Evolutionary conservation across 2,113 vertebrate species (phyloP).

Genomic region (Sebastes fasciatus): DNA sequence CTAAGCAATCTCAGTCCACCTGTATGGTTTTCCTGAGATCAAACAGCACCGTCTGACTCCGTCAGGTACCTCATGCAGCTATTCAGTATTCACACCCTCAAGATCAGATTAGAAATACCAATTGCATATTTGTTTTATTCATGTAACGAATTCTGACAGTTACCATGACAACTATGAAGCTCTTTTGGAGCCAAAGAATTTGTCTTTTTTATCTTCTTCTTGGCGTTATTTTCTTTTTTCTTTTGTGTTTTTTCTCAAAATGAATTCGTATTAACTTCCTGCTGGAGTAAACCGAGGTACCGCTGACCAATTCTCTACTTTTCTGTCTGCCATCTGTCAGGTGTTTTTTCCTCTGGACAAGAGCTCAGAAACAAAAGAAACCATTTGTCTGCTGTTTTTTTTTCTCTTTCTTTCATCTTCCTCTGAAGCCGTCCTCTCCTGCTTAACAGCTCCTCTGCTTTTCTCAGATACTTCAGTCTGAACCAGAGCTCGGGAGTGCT

Average conservation of each 20-base stretch:
- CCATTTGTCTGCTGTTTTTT: constrained; percentile 31
- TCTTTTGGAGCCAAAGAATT: constrained; percentile 19
- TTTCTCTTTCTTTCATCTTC: constrained; percentile 21
- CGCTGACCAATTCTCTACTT: constrained; percentile 33
- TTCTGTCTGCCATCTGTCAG: constrained; percentile 47
- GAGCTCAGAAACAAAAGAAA: constrained; percentile 37
- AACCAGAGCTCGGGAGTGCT: constrained; percentile 89
- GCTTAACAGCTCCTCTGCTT: constrained; percentile 35
- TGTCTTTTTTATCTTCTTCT: background rate
- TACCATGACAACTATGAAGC: constrained; percentile 73
- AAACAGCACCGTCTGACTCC: constrained; percentile 27
- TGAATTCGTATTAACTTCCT: constrained; percentile 25
- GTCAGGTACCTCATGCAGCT: constrained; percentile 49
- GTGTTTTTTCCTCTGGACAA: constrained; percentile 17
- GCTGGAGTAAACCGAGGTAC: constrained; percentile 30
- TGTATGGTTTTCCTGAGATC: constrained; percentile 24
- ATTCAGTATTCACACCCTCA: constrained; percentile 61
- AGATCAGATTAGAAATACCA: constrained; percentile 76
- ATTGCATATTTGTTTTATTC: constrained; percentile 78
- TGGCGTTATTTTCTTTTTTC: background rate
- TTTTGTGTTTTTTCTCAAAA: background rate
- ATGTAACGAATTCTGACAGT: constrained; percentile 63
- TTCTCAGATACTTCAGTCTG: constrained; percentile 87
- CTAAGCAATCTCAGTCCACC: constrained; percentile 33
- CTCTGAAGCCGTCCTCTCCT: constrained; percentile 10